Conservation (phyloP, 2,113 vertebrate genomes). For the Eolophus roseicapilla region DNA sequence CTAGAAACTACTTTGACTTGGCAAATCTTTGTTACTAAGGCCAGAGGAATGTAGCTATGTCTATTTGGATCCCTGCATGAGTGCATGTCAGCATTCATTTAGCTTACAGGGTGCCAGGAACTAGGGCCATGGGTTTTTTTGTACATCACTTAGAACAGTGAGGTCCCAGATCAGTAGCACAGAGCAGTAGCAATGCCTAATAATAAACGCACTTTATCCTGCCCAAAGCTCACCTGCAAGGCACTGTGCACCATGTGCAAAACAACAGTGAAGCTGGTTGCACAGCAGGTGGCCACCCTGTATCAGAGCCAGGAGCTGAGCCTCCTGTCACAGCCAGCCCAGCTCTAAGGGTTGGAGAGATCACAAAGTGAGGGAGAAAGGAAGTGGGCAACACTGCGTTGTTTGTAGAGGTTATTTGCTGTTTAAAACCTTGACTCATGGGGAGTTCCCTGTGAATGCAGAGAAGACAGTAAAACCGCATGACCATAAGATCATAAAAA, state of each 20-base stretch:
- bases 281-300: neutral
- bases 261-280: neutral
- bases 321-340: neutral
- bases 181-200: neutral
- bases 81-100: neutral
- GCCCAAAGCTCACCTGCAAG: neutral
- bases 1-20: neutral
- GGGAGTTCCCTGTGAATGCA: neutral
- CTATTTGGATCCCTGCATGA: neutral
- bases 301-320: neutral
- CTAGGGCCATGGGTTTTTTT: neutral
- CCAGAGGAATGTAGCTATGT: neutral
- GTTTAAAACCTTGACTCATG: neutral
- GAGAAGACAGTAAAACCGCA: neutral
- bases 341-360: neutral
- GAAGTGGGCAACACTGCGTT: neutral
- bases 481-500: neutral
- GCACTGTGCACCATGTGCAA: neutral
- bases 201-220: neutral
- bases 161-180: neutral
- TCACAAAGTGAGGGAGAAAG: neutral
- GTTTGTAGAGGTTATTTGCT: neutral
- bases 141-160: accelerated
- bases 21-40: neutral
- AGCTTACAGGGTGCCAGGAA: neutral